Conservation (phyloP, 92 coral and sea anemone genomes). For the Heteractis magnifica region DNA sequence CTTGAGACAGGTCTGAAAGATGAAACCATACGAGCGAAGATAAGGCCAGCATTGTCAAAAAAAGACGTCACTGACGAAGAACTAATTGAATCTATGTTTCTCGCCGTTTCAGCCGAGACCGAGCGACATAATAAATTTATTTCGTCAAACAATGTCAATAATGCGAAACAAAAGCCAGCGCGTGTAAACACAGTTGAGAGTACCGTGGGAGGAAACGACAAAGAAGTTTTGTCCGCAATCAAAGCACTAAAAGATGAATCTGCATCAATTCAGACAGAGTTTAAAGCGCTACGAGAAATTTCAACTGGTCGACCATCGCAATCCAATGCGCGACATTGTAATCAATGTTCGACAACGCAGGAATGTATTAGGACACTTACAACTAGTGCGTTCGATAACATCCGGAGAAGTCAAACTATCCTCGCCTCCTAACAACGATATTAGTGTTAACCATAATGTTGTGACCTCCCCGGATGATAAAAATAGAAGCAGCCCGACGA, state of each 20-base stretch:
- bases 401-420: constrained; percentile 31
- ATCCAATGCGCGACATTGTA: not conserved
- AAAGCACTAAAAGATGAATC: not conserved
- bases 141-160: not conserved
- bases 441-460: constrained; percentile 9
- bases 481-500: not conserved
- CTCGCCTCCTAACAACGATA: constrained; percentile 5
- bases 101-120: constrained; percentile 54
- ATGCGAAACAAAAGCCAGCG: not conserved
- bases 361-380: constrained; percentile 41
- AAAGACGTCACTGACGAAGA: constrained; percentile 59
- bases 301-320: not conserved
- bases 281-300: not conserved
- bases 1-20: constrained; percentile 63
- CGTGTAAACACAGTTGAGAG: no score
- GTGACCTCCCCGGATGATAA: not conserved
- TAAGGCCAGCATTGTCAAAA: constrained; percentile 40
- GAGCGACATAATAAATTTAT: constrained; percentile 45
- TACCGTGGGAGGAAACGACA: not conserved
- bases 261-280: not conserved
- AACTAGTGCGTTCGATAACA: constrained; percentile 45
- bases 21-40: constrained; percentile 58
- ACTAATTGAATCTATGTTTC: constrained; percentile 51
- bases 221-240: not conserved
- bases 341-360: constrained; percentile 12